phyloP scores from a whole-genome alignment of 1,140 invertebrate genomes.

The Holcopasites calliopsidis region DNA sequence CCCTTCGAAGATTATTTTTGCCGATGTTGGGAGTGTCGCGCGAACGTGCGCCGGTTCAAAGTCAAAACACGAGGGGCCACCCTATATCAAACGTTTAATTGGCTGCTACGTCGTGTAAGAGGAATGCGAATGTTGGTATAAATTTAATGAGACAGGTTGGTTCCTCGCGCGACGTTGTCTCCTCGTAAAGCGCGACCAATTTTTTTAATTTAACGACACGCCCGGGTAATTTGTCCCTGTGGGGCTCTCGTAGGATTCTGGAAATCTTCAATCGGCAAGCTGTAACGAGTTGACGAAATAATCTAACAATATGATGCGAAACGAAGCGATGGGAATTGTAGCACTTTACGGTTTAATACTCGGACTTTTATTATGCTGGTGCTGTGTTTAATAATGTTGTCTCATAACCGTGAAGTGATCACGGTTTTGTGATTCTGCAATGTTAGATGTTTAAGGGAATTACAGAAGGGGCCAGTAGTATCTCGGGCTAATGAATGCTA shows the following conservation, averaged over 20 bases:
- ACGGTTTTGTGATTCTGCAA: not conserved
- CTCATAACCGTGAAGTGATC: not conserved
- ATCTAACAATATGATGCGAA: too few relatives aligned
- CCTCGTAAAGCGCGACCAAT: slow-evolving; percentile 5
- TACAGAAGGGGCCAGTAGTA: too few relatives aligned
- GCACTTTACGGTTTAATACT: not conserved
- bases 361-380: too few relatives aligned
- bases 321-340: not conserved
- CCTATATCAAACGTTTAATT: slow-evolving; percentile 62
- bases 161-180: not conserved
- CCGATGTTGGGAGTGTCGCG: not conserved
- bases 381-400: too few relatives aligned
- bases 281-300: not conserved
- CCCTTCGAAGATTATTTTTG: slow-evolving; percentile 50
- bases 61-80: slow-evolving; percentile 45
- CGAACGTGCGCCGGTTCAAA: slow-evolving; percentile 27
- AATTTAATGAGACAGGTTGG: slow-evolving; percentile 41
- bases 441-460: not conserved
- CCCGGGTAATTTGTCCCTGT: not conserved
- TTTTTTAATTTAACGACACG: slow-evolving; percentile 26
- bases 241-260: not conserved
- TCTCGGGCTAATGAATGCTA: slow-evolving; percentile 21
- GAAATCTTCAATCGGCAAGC: not conserved
- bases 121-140: slow-evolving; percentile 40
- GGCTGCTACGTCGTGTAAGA: slow-evolving; percentile 19